Evolutionary conservation across 2,888 invertebrate genomes (phyloP).

Genomic region (Chymomyza caudatula): DNA sequence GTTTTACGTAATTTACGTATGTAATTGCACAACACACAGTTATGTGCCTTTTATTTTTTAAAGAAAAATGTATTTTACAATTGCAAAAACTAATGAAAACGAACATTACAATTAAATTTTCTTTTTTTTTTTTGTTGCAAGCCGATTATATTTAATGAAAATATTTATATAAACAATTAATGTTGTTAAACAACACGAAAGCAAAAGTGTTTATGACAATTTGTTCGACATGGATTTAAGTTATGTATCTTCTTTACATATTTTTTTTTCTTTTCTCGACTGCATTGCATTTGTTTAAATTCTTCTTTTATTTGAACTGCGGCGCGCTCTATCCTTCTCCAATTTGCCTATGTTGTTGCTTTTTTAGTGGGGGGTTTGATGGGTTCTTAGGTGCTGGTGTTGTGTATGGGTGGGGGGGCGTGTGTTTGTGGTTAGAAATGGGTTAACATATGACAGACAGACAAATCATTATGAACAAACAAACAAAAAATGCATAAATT

Average conservation of each 20-base stretch:
- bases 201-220: background rate
- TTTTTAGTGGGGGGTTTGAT: conserved; percentile 21
- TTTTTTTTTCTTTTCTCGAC: background rate
- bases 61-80: conserved; percentile 21
- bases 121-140: conserved; percentile 4
- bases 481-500: conserved; percentile 52
- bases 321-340: conserved; percentile 75
- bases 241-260: background rate
- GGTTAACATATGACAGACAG: conserved; percentile 14
- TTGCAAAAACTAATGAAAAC: conserved; percentile 4
- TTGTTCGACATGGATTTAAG: background rate
- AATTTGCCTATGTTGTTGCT: conserved; percentile 45
- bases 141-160: conserved; percentile 11
- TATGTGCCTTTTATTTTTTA: conserved; percentile 24
- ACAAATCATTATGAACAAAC: conserved; percentile 14
- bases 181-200: conserved; percentile 60
- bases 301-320: conserved; percentile 34
- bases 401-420: conserved; percentile 5
- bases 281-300: background rate
- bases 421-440: conserved; percentile 29
- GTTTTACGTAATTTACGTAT: conserved; percentile 15
- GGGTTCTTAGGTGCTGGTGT: conserved; percentile 3
- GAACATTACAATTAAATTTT: conserved; percentile 1
- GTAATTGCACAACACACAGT: conserved; percentile 1
- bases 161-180: conserved; percentile 35